Evolutionary conservation across 64 coral and sea anemone species (phyloP).

Genomic region (Montipora foliosa): DNA sequence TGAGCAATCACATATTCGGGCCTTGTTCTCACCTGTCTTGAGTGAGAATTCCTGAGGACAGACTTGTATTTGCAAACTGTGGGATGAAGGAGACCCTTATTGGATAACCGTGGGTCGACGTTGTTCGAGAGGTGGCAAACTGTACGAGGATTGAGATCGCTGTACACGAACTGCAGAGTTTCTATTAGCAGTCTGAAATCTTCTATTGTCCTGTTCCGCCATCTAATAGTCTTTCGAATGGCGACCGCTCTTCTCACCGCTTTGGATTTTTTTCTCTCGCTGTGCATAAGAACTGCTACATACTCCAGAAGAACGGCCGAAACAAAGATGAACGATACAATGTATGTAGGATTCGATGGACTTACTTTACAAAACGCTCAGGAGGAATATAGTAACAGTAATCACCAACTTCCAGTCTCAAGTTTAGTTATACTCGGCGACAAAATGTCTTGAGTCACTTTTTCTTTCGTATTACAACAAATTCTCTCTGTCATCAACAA

Average conservation of each 20-base stretch:
- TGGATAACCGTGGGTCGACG: neutral
- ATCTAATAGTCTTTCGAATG: constrained; percentile 17
- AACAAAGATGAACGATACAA: constrained; percentile 78
- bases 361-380: constrained; percentile 70
- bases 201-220: constrained; percentile 38
- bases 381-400: too few relatives aligned
- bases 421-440: too few relatives aligned
- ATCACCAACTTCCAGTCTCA: too few relatives aligned
- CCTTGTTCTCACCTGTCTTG: constrained; percentile 4
- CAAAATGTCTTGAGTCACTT: too few relatives aligned
- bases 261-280: constrained; percentile 34
- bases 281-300: constrained; percentile 81
- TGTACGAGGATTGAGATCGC: constrained; percentile 1
- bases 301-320: constrained; percentile 73
- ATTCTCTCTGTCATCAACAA: too few relatives aligned
- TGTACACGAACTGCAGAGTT: neutral
- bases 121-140: neutral
- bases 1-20: too few relatives aligned
- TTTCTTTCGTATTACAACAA: too few relatives aligned
- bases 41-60: constrained; percentile 14
- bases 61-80: constrained; percentile 20
- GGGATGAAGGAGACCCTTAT: neutral
- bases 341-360: constrained; percentile 73
- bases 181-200: neutral
- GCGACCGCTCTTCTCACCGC: neutral